These are phyloP conservation scores for Andrena praecox DNA, from an alignment of 2,888 invertebrate species.

Conservation along the genomic window DNA sequence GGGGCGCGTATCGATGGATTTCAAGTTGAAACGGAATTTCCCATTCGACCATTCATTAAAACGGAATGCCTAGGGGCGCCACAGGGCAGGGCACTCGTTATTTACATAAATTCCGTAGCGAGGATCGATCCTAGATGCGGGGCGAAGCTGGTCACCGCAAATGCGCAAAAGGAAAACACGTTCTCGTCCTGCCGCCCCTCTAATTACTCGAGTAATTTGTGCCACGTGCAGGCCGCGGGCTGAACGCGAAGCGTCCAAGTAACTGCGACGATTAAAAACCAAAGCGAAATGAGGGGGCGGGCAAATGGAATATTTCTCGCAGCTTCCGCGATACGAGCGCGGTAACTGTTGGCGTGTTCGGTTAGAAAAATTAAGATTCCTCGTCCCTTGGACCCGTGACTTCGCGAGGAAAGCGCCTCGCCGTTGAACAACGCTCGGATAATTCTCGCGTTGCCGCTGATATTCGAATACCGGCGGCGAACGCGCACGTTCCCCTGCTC, in stretches of 20 bases:
- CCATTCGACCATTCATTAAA: slow-evolving; percentile 24
- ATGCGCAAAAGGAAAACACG: slow-evolving; percentile 31
- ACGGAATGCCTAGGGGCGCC: slow-evolving; percentile 7
- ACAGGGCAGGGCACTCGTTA: slow-evolving; percentile 4
- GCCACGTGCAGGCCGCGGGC: slow-evolving; percentile 39
- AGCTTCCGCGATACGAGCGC: neutral
- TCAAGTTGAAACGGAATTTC: slow-evolving; percentile 31
- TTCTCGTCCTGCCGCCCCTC: slow-evolving; percentile 11
- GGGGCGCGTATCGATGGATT: slow-evolving; percentile 31
- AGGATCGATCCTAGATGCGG: slow-evolving; percentile 27
- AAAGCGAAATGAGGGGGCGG: neutral
- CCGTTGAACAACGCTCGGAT: neutral
- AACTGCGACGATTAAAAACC: slow-evolving; percentile 42
- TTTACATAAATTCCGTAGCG: slow-evolving; percentile 37
- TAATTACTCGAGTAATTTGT: slow-evolving; percentile 53
- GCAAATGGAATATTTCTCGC: slow-evolving; percentile 52
- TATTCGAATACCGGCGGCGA: slow-evolving; percentile 24
- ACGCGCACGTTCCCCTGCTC: neutral
- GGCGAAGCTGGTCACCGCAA: slow-evolving; percentile 10
- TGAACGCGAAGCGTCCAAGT: slow-evolving; percentile 13
- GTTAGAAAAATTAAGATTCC: slow-evolving; percentile 24
- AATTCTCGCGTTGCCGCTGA: slow-evolving; percentile 27
- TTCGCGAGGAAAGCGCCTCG: neutral
- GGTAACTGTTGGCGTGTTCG: slow-evolving; percentile 11
- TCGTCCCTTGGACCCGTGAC: neutral